A percentile compares a stretch with the other conserved stretches of the same genome.
phyloP scores from a whole-genome alignment of 2,888 invertebrate genomes.

The Fragum sueziense region DNA sequence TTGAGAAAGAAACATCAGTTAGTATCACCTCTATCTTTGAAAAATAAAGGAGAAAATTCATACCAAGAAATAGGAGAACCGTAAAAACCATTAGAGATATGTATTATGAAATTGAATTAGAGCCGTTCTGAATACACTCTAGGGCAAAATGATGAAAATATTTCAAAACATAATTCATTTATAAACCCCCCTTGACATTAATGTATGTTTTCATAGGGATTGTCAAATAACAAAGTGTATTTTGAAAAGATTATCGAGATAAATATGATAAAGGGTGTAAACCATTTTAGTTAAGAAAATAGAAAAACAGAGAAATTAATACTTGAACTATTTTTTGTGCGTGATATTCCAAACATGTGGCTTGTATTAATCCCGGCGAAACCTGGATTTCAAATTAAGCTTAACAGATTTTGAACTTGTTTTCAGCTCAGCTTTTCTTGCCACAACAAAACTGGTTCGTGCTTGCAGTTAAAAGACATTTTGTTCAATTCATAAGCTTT shows the following conservation, averaged over 20 bases:
- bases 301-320: conserved; percentile 1
- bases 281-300: conserved; percentile 14
- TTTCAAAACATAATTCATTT: conserved; percentile 16
- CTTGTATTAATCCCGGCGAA: no score
- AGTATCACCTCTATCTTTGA: no score
- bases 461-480: no score
- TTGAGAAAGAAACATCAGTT: no score
- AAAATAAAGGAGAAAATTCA: not conserved
- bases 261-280: conserved; percentile 18
- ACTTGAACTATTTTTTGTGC: conserved; percentile 1
- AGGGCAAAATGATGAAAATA: conserved; percentile 7
- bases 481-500: no score
- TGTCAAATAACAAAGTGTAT: conserved; percentile 15
- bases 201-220: conserved; percentile 19
- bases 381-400: no score
- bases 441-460: no score
- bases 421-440: no score
- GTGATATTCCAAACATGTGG: not conserved
- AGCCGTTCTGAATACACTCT: not conserved
- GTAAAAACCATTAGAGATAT: conserved; percentile 1
- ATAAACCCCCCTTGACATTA: conserved; percentile 4
- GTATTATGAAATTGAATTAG: conserved; percentile 6
- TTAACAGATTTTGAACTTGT: no score
- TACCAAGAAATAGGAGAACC: not conserved
- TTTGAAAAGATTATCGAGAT: conserved; percentile 21